Percentiles rank a stretch among this genome's conserved stretches.
These are phyloP conservation scores for Silurus meridionalis DNA, from an alignment of 2,113 vertebrate genomes.

Conservation along the genomic window DNA sequence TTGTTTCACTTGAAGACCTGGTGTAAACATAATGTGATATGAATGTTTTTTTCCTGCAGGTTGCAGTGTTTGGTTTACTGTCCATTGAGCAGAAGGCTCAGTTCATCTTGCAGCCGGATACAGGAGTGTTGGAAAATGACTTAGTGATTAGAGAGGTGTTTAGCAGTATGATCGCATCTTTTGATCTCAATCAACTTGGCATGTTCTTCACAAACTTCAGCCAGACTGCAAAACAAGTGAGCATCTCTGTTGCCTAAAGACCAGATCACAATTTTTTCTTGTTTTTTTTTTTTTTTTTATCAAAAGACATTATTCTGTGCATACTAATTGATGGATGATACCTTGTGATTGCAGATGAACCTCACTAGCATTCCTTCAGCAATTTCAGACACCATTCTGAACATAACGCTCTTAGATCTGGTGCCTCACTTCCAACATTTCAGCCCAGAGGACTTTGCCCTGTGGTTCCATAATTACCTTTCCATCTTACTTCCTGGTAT, in stretches of 20 bases:
- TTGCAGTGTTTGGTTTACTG: conserved; percentile 28
- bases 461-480: conserved; percentile 60
- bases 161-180: conserved; percentile 30
- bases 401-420: conserved; percentile 57
- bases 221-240: conserved; percentile 20
- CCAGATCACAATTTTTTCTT: too few relatives aligned
- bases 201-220: conserved; percentile 36
- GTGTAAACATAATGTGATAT: neutral
- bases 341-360: neutral
- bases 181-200: conserved; percentile 32
- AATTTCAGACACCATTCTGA: conserved; percentile 25
- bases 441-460: conserved; percentile 40
- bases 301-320: neutral
- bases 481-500: conserved; percentile 51
- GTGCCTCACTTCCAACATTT: conserved; percentile 48
- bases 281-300: too few relatives aligned
- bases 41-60: conserved; percentile 1
- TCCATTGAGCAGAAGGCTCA: conserved; percentile 45
- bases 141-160: conserved; percentile 37
- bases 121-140: conserved; percentile 39
- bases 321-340: neutral
- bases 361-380: neutral
- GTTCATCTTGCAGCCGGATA: conserved; percentile 32
- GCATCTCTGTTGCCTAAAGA: neutral
- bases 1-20: neutral